Evolutionary conservation across 1,140 invertebrate species (phyloP).

Genomic region (Neuroterus valhalla): DNA sequence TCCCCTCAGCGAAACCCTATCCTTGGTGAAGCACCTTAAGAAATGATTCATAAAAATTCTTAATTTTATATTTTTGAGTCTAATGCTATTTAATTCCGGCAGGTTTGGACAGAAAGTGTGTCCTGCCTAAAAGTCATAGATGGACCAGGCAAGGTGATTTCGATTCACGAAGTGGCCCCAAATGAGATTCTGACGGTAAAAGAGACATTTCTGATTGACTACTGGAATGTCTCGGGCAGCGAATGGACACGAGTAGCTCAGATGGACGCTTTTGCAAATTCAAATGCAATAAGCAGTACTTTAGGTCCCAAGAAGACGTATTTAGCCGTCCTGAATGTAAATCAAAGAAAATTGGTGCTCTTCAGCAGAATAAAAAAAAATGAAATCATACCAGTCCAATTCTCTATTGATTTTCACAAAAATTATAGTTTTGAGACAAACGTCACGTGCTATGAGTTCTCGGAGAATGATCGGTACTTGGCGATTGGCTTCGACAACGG

Average conservation of each 20-base stretch:
- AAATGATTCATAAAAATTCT: too few species aligned
- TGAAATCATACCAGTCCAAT: conserved; percentile 7
- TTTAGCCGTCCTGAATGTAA: conserved; percentile 58
- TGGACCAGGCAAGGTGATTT: conserved; percentile 54
- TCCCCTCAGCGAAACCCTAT: too few species aligned
- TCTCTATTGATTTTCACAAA: conserved; percentile 26
- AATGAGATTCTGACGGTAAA: conserved; percentile 58
- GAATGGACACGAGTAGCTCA: conserved; percentile 48
- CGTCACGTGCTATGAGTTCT: conserved; percentile 65
- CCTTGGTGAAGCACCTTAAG: too few species aligned
- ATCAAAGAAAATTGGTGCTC: conserved; percentile 41
- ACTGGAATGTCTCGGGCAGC: conserved; percentile 55
- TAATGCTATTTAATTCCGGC: too few species aligned
- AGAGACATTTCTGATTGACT: conserved; percentile 54
- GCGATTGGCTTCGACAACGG: conserved; percentile 67
- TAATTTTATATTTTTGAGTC: too few species aligned
- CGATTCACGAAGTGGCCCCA: conserved; percentile 56
- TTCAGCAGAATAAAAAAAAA: conserved; percentile 29
- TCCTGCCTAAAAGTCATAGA: conserved; percentile 15
- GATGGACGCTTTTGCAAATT: conserved; percentile 33
- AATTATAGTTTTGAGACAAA: conserved; percentile 42
- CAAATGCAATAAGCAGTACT: conserved; percentile 55
- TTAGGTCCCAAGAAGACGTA: conserved; percentile 57
- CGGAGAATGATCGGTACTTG: conserved; percentile 63
- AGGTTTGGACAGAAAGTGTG: background rate